Evolutionary conservation across 2,113 vertebrate genomes (phyloP), one percentile per base, ranked within the genome.

Genomic region (Anguilla japonica): DNA sequence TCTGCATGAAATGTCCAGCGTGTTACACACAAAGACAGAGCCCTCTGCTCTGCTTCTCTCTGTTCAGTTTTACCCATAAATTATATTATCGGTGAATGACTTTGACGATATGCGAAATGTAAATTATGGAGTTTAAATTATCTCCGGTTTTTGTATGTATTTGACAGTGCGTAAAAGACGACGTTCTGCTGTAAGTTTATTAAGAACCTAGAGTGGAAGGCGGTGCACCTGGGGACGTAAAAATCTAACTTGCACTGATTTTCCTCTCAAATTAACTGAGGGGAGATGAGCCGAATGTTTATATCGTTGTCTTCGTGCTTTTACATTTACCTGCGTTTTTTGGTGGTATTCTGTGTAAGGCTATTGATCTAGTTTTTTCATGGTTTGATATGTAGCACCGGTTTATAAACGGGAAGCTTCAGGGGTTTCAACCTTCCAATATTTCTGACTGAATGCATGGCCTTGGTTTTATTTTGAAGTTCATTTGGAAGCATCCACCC

Each of bases 231-330:
- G 40, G 41, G 79, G 43, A 41, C 39, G 5, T 15, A 81, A 81
- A 41, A 13, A 41, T 81, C 79, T 81, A 41, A 7, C 22, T 81
- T 81, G 79, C 79, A 81, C 79, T 81, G 79, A 81, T 20, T 81
- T 81, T 81, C 40, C 41, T 43, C 40, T 20, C 14, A 43, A 26
- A 81, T 9, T 11, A 80, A 22, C 40, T 26, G 13, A 60, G 60
- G 9, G 60, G 60, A 75, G 71, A 13, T 34, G 8, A 75, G 26
- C 26, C 13, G 71, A 75, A 75, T 75, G 71, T 75, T 34, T 34
- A 29, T 11, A 11, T 34, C n/a, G 5, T 71, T 71, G 63, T 71
- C 63, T 3, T 22, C 63, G 26, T 22, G 71, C 71, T 29, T 75
- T 75, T n/a, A 75, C 1, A 75, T 75, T 22, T 75, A 29, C 26